These are phyloP conservation scores for Ethmia dodecea DNA, from an alignment of 2,888 invertebrate species.

Conservation along the genomic window DNA sequence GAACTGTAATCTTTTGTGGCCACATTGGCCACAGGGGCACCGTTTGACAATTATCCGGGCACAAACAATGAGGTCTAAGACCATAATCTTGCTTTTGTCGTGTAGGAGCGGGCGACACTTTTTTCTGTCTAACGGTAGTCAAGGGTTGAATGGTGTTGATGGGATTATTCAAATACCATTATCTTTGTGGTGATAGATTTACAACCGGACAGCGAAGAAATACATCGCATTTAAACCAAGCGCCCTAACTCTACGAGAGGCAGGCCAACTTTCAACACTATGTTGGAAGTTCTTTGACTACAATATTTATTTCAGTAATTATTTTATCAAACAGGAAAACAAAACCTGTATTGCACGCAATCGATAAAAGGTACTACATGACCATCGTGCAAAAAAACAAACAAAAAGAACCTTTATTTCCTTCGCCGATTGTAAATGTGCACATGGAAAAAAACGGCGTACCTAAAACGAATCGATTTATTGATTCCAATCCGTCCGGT, in stretches of 20 bases:
- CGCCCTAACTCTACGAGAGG: no score
- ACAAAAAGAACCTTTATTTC: conserved; percentile 6
- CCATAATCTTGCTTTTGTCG: conserved; percentile 37
- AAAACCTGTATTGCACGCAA: no score
- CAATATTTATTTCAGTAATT: no score
- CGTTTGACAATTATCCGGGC: conserved; percentile 24
- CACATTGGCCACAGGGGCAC: conserved; percentile 30
- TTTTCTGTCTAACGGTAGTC: conserved; percentile 14
- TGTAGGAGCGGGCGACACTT: conserved; percentile 18
- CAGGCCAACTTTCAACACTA: no score
- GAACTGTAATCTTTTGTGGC: no score
- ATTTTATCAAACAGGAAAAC: no score
- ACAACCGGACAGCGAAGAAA: no score
- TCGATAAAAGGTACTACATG: no score
- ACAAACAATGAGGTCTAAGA: conserved; percentile 30
- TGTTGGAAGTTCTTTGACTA: no score
- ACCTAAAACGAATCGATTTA: conserved; percentile 16
- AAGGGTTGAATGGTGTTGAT: not conserved
- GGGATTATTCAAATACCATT: not conserved
- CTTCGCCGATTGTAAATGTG: conserved; percentile 5
- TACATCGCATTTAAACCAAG: no score
- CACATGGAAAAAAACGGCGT: conserved; percentile 12
- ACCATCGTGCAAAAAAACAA: not conserved
- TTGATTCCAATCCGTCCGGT: conserved; percentile 23
- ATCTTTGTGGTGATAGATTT: no score